phyloP scores from a whole-genome alignment of 2,113 vertebrate species.

The Aegypius monachus region DNA sequence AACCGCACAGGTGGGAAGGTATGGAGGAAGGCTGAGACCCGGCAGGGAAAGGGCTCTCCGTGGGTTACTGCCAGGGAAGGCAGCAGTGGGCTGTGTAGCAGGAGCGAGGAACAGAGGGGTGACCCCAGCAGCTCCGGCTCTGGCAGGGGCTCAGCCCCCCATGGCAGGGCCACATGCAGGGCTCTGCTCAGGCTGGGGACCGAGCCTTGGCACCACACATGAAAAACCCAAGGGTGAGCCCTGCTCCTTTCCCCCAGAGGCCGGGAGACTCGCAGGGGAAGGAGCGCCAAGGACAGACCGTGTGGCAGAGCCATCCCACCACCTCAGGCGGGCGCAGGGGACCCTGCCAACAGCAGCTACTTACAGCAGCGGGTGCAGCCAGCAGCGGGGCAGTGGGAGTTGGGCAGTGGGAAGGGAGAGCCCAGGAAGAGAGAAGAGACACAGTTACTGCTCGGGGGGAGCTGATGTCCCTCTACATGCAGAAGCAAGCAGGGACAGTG shows the following conservation, averaged over 20 bases:
- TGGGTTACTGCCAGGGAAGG: neutral
- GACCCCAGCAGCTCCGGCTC: neutral
- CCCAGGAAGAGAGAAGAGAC: constrained; percentile 2
- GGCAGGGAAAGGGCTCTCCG: neutral
- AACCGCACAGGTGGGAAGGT: neutral
- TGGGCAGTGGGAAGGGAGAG: neutral
- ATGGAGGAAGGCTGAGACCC: neutral
- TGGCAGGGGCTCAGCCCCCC: neutral
- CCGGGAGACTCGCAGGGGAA: neutral
- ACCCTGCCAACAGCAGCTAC: neutral
- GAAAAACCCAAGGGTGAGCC: neutral
- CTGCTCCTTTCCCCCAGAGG: neutral
- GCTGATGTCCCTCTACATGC: neutral
- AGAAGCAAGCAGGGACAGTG: neutral
- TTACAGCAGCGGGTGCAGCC: constrained; percentile 28
- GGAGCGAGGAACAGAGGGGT: neutral
- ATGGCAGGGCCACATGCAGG: neutral
- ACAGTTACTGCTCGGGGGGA: neutral
- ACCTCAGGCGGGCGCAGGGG: neutral
- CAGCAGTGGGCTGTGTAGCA: neutral
- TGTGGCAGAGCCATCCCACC: neutral
- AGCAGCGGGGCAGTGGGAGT: neutral
- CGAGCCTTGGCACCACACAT: fast-evolving
- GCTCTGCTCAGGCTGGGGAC: neutral
- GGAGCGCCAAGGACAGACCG: neutral